Evolutionary conservation across 2,113 vertebrate genomes (phyloP), one percentile per base, ranked within the genome.

Genomic region (Zapornia atra): DNA sequence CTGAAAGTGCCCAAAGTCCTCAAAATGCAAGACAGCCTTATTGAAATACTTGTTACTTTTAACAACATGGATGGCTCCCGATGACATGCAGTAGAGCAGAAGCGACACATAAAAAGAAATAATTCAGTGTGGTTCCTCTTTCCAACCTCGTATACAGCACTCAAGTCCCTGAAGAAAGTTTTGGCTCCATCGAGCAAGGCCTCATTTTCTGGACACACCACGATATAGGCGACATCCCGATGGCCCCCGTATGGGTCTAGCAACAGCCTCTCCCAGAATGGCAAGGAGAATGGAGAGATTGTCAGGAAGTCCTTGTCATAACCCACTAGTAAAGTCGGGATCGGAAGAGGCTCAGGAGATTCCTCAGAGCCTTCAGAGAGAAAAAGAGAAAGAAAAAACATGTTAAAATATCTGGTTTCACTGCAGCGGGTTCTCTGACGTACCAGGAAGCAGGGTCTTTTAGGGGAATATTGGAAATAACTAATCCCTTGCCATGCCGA

Each of bases 221-320:
- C 99, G 87, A 99, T 98, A 91, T 99, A 99, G 50, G 99, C 99
- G 29, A 99, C 98, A 72, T 99, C 99, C 75, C 99, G 98, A 94
- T 99, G 99, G 54, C 99, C 99, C 51, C 99, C 99, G 0, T 99
- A 99, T 0, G 99, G 99, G 89, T 99, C 99, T 81, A 99, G 98
- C 82, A 99, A 95, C 91, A 99, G 98, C 98, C 99, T 99, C 98
- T 99, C 99, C 99, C 99, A 99, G 94, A 99, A 99, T 1, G 99
- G 99, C 97, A 99, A 97, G 60, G 99, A 99, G 98, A 99, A 98
- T 0, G 99, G 99, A 3, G 99, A 99, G 97, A 99, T 98, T 44
- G 99, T 99, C 98, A 99, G 97, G 97, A 99, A 99, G 96, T 99
- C 99, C 86, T 99, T 98, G 97, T 99, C 99, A n/a, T 99, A 99